Percentiles rank a stretch among this genome's conserved stretches.
Conservation (phyloP, 2,113 vertebrate genomes). For the Phaethon lepturus region DNA sequence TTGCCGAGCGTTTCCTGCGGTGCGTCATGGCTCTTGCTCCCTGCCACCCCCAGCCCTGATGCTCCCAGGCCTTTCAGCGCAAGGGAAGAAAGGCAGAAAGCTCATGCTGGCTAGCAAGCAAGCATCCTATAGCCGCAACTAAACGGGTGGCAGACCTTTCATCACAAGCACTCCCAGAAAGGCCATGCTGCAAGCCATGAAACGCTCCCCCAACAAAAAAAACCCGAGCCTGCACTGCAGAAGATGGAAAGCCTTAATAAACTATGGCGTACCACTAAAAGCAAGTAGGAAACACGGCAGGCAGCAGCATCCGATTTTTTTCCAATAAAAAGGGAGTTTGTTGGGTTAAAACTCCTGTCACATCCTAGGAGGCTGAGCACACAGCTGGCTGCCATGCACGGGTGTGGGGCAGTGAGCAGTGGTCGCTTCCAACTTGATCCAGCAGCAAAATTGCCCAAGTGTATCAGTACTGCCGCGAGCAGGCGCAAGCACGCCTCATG, state of each 20-base stretch:
- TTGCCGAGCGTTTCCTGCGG: not conserved
- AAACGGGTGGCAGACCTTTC: not conserved
- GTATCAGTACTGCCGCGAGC: rapidly evolving
- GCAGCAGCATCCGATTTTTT: not conserved
- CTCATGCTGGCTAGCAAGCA: rapidly evolving
- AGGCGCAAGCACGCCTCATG: not conserved
- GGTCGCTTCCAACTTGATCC: rapidly evolving
- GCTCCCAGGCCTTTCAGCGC: not conserved
- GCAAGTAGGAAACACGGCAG: not conserved
- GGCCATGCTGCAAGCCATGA: not conserved
- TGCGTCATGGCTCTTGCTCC: not conserved
- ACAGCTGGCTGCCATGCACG: not conserved
- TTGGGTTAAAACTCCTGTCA: not conserved
- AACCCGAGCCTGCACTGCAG: not conserved
- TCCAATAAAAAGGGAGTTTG: not conserved
- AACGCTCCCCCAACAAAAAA: not conserved
- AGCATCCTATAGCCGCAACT: not conserved
- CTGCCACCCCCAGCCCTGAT: not conserved
- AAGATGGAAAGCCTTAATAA: not conserved
- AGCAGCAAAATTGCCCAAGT: not conserved
- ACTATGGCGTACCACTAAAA: not conserved
- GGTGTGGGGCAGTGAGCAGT: not conserved
- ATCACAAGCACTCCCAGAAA: not conserved
- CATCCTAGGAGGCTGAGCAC: not conserved
- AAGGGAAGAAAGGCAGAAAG: not conserved